These are phyloP conservation scores for Galerucella nymphaeae DNA, from an alignment of 2,888 invertebrate species.

Conservation along the genomic window DNA sequence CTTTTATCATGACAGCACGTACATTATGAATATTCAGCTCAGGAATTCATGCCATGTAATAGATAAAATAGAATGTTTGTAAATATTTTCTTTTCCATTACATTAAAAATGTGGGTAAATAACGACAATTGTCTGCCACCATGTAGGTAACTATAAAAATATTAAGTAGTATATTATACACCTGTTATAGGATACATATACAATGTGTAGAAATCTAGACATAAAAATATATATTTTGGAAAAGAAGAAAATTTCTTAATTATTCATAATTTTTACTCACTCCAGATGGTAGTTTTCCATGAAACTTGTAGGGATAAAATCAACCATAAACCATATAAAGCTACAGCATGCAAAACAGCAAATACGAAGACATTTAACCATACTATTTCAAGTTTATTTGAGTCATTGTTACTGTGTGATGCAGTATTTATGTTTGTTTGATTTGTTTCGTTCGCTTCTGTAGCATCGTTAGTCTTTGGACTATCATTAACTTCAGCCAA, in stretches of 20 bases:
- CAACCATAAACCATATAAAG: conserved; percentile 75
- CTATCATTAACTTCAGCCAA: conserved; percentile 6
- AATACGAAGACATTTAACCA: conserved; percentile 84
- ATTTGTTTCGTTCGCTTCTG: neutral
- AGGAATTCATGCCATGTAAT: neutral
- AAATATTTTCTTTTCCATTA: neutral
- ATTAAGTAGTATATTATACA: too few relatives aligned
- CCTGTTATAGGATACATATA: too few relatives aligned
- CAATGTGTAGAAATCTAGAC: too few relatives aligned
- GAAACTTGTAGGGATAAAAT: conserved; percentile 63
- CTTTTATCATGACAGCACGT: neutral
- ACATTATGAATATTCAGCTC: neutral
- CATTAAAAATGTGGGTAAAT: neutral
- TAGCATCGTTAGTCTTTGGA: neutral
- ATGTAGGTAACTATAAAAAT: too few relatives aligned
- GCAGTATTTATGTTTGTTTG: neutral
- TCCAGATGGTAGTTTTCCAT: conserved; percentile 67
- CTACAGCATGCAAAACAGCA: conserved; percentile 74
- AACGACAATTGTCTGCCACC: too few relatives aligned
- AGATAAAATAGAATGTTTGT: neutral
- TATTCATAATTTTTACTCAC: too few relatives aligned
- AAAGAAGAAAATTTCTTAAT: too few relatives aligned
- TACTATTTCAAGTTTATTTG: conserved; percentile 73
- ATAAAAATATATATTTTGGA: too few relatives aligned
- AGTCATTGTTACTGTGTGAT: neutral